phyloP scores from a whole-genome alignment of 2,888 invertebrate species.

The Dicyrtoma fusca region DNA sequence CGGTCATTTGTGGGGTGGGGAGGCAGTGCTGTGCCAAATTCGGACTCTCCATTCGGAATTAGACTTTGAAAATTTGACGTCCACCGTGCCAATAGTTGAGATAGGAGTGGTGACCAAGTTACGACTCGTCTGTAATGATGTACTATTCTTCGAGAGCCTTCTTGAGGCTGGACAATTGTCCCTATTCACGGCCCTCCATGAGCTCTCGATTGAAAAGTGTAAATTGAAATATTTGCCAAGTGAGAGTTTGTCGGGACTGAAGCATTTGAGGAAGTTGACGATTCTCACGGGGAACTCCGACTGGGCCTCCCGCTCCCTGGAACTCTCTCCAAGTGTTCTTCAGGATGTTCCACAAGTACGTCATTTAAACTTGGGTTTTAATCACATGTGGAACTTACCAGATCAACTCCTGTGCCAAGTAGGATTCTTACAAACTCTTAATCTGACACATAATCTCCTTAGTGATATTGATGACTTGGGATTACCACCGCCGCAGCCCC shows the following conservation, averaged over 20 bases:
- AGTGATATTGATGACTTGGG: constrained; percentile 77
- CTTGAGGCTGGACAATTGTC: constrained; percentile 51
- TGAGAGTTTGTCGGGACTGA: constrained; percentile 70
- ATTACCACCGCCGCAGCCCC: constrained; percentile 62
- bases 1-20: constrained; percentile 3
- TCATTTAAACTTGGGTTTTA: constrained; percentile 77
- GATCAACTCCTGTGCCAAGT: constrained; percentile 73
- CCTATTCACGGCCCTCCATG: constrained; percentile 62
- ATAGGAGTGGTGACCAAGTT: constrained; percentile 49
- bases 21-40: constrained; percentile 51
- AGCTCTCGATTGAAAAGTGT: constrained; percentile 74
- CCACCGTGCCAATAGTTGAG: constrained; percentile 39
- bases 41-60: constrained; percentile 52
- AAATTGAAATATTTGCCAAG: constrained; percentile 75
- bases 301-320: constrained; percentile 78
- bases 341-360: constrained; percentile 78
- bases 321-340: constrained; percentile 74
- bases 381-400: constrained; percentile 79
- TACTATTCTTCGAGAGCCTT: constrained; percentile 57
- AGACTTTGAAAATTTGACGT: constrained; percentile 53
- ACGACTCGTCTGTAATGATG: constrained; percentile 58
- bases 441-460: constrained; percentile 75
- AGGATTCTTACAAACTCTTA: constrained; percentile 68
- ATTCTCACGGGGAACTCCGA: constrained; percentile 77
- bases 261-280: constrained; percentile 69